These are phyloP conservation scores for Branchipolynoe longqiensis DNA, from an alignment of 2,888 invertebrate genomes.

Conservation along the genomic window DNA sequence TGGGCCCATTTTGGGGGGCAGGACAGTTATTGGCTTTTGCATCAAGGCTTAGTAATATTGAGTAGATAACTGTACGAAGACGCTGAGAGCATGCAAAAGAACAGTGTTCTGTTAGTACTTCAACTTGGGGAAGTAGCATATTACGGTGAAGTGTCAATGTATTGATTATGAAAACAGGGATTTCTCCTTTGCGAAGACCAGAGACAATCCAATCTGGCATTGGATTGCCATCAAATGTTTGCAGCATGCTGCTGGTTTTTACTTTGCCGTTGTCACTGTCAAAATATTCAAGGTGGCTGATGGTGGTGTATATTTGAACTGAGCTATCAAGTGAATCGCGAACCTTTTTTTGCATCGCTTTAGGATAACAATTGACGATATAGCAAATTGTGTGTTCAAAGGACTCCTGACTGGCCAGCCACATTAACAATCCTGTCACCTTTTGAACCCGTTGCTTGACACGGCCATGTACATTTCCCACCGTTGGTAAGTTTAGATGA, in stretches of 20 bases:
- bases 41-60: conserved; percentile 72
- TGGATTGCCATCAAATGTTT: conserved; percentile 48
- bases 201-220: conserved; percentile 87
- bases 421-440: conserved; percentile 88
- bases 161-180: conserved; percentile 87
- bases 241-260: not conserved
- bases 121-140: conserved; percentile 77
- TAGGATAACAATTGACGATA: conserved; percentile 72
- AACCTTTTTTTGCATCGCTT: conserved; percentile 69
- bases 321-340: conserved; percentile 72
- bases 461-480: not conserved
- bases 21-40: not conserved
- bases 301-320: conserved; percentile 74
- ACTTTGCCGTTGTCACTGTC: not conserved
- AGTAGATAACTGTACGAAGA: conserved; percentile 76
- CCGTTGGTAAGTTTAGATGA: conserved; percentile 84
- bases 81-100: conserved; percentile 72
- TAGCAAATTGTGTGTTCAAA: conserved; percentile 87
- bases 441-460: not conserved
- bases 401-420: conserved; percentile 87
- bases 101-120: conserved; percentile 71
- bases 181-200: conserved; percentile 85
- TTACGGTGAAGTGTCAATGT: conserved; percentile 74
- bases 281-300: conserved; percentile 44
- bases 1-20: not conserved